Conservation (phyloP, 2,113 vertebrate genomes). For the Talpa occidentalis region DNA sequence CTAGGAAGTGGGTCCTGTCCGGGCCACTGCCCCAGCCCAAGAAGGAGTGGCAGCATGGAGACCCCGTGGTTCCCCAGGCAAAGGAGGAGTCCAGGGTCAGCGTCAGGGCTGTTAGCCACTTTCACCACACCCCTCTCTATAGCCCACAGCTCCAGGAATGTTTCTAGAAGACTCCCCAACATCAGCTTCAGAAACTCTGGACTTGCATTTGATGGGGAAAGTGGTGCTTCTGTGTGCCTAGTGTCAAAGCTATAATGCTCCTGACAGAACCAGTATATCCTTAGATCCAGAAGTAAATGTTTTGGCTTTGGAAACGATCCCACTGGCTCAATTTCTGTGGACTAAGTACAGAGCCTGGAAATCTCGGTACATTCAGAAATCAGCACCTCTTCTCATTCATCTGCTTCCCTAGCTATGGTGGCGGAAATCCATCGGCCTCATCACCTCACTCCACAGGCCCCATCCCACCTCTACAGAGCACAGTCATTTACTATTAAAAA, state of each 20-base stretch:
- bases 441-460: background rate
- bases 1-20: background rate
- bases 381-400: background rate
- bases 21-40: background rate
- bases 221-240: background rate
- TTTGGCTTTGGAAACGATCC: background rate
- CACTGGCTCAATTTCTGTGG: background rate
- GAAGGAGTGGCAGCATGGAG: background rate
- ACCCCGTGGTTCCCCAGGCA: background rate
- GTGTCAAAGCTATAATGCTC: background rate
- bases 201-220: background rate
- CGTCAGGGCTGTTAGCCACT: background rate
- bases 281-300: slow-evolving; percentile 39
- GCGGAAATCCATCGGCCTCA: background rate
- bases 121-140: no score
- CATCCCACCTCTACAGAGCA: background rate
- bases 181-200: background rate
- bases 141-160: fast-evolving
- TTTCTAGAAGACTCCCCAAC: background rate
- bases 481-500: slow-evolving; percentile 52
- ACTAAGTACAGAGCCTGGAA: background rate
- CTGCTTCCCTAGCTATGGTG: background rate
- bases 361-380: slow-evolving; percentile 11
- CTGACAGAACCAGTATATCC: background rate
- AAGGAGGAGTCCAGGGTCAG: background rate